Evolutionary conservation across 2,797 vertebrate species (phyloP).

Genomic region (Notolabrus celidotus): DNA sequence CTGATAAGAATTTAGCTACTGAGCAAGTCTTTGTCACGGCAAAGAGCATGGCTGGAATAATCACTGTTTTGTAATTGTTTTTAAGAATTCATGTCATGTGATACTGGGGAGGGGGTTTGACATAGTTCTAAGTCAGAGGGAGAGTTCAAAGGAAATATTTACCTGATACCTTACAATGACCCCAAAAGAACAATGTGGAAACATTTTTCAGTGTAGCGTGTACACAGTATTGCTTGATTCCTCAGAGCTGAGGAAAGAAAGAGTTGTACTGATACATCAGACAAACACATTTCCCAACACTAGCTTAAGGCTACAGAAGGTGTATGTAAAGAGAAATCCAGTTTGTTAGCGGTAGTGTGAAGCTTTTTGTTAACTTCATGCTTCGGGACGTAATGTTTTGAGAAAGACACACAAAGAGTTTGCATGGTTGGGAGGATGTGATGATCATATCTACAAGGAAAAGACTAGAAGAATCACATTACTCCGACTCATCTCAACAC

Average conservation of each 20-base stretch:
- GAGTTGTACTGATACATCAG: neutral
- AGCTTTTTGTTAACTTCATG: slow-evolving; percentile 26
- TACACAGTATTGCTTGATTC: neutral
- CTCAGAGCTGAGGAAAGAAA: neutral
- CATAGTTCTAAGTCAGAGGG: too few relatives aligned
- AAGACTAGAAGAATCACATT: slow-evolving; percentile 69
- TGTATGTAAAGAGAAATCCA: too few relatives aligned
- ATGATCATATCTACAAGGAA: slow-evolving; percentile 43
- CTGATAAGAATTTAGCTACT: too few relatives aligned
- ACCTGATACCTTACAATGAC: too few relatives aligned
- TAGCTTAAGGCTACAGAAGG: neutral
- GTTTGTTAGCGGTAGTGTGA: slow-evolving; percentile 10
- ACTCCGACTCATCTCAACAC: slow-evolving; percentile 68
- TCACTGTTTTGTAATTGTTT: too few relatives aligned
- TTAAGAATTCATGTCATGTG: too few relatives aligned
- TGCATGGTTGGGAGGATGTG: slow-evolving; percentile 10
- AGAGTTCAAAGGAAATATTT: too few relatives aligned
- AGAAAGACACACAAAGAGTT: slow-evolving; percentile 27
- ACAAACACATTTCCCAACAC: neutral
- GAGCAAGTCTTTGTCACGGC: too few relatives aligned
- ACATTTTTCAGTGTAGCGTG: too few relatives aligned
- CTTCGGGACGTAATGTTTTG: slow-evolving; percentile 22
- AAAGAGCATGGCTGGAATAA: too few relatives aligned
- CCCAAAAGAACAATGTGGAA: neutral
- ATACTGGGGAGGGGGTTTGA: too few relatives aligned